These are phyloP conservation scores for Trichogramma pretiosum DNA, from an alignment of 1,140 invertebrate genomes.

Conservation along the genomic window DNA sequence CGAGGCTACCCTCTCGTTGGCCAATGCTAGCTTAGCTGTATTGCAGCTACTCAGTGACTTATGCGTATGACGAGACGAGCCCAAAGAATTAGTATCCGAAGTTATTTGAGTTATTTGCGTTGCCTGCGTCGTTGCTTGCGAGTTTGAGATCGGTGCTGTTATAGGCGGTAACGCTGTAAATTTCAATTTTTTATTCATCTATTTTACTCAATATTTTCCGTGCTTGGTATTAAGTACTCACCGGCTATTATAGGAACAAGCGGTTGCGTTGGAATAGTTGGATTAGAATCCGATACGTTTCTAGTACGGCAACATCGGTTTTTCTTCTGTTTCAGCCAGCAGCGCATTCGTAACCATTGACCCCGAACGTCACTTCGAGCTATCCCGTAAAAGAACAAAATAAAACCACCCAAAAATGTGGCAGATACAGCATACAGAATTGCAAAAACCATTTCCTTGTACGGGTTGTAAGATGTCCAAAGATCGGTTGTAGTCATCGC, in stretches of 20 bases:
- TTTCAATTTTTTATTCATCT: no score
- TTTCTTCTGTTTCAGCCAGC: slow-evolving; percentile 52
- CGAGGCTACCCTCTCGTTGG: slow-evolving; percentile 24
- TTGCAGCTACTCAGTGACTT: slow-evolving; percentile 33
- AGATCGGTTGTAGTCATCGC: slow-evolving; percentile 61
- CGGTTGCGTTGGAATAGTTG: slow-evolving; percentile 46
- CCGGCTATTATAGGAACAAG: slow-evolving; percentile 32
- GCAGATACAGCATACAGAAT: slow-evolving; percentile 65
- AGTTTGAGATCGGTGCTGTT: slow-evolving; percentile 31
- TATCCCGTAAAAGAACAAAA: slow-evolving; percentile 77
- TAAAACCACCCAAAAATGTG: slow-evolving; percentile 67
- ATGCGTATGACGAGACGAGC: slow-evolving; percentile 35
- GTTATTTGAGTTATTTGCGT: no score
- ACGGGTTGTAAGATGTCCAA: slow-evolving; percentile 51
- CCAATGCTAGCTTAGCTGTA: slow-evolving; percentile 24
- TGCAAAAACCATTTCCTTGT: slow-evolving; percentile 71
- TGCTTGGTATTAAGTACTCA: no score
- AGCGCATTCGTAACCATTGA: slow-evolving; percentile 60
- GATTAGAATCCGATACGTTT: slow-evolving; percentile 57
- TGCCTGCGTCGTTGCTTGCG: slow-evolving; percentile 36
- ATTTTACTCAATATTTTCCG: no score
- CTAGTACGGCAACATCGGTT: slow-evolving; percentile 54
- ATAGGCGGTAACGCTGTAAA: no score
- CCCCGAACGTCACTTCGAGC: slow-evolving; percentile 71
- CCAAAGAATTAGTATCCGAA: slow-evolving; percentile 38